Conservation (phyloP, 2,797 vertebrate genomes). For the Salmo trutta region DNA sequence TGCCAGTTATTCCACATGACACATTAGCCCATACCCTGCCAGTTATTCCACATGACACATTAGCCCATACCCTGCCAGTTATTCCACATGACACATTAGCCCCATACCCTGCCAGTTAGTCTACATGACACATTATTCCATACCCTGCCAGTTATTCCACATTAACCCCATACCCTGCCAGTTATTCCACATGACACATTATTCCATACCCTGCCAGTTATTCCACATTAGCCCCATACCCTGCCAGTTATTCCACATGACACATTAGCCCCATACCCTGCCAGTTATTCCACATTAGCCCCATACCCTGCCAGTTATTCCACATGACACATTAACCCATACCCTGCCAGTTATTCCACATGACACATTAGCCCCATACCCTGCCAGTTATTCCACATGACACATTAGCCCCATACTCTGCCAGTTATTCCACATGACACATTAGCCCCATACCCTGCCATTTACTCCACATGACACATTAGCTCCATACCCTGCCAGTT, state of each 20-base stretch:
- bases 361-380: conserved; percentile 53
- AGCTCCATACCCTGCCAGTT: conserved; percentile 49
- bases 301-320: conserved; percentile 48
- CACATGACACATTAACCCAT: conserved; percentile 53
- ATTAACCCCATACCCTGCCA: conserved; percentile 48
- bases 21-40: conserved; percentile 56
- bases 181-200: conserved; percentile 52
- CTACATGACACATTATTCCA: conserved; percentile 51
- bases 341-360: conserved; percentile 47
- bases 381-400: conserved; percentile 47
- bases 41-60: conserved; percentile 53
- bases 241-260: conserved; percentile 47
- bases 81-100: conserved; percentile 49
- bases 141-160: conserved; percentile 49
- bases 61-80: conserved; percentile 49
- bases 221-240: conserved; percentile 45
- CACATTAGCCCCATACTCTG: conserved; percentile 55
- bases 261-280: conserved; percentile 55
- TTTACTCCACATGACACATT: conserved; percentile 52
- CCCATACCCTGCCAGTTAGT: conserved; percentile 48
- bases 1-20: conserved; percentile 48
- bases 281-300: conserved; percentile 44
- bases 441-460: conserved; percentile 52
- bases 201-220: conserved; percentile 49
- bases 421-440: conserved; percentile 48